Evolutionary conservation across 2,113 vertebrate species (phyloP).

Genomic region (Aphelocoma coerulescens): DNA sequence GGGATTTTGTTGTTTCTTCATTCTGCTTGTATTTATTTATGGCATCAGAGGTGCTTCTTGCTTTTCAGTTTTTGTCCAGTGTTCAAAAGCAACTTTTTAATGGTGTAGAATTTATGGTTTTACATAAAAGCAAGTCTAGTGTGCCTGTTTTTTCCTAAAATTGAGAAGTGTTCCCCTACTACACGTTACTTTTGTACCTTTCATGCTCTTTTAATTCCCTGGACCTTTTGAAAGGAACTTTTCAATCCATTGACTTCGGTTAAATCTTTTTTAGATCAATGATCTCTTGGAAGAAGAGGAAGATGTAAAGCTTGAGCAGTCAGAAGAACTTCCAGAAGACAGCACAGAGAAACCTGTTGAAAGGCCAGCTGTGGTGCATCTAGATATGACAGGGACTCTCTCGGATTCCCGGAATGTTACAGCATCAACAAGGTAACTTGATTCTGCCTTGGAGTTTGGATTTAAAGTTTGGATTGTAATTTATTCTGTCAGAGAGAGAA

Average conservation of each 20-base stretch:
- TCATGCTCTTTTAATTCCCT: not conserved
- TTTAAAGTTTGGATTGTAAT: not conserved
- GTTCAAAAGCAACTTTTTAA: not conserved
- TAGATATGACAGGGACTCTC: conserved; percentile 71
- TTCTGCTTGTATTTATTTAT: not conserved
- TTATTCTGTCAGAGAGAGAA: not conserved
- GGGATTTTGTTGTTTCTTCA: not conserved
- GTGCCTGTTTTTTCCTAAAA: not conserved
- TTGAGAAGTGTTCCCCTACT: not conserved
- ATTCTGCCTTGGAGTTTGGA: not conserved
- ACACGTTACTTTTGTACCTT: not conserved
- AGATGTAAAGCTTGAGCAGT: conserved; percentile 90
- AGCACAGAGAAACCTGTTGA: conserved; percentile 78
- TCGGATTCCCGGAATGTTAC: conserved; percentile 69
- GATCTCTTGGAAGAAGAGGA: conserved; percentile 90
- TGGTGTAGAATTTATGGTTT: not conserved
- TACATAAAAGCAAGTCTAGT: not conserved
- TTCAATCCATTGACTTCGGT: not conserved
- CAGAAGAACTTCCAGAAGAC: conserved; percentile 91
- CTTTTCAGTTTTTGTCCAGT: not conserved
- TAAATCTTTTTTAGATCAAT: conserved; percentile 79
- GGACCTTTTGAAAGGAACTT: not conserved
- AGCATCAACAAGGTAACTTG: conserved; percentile 75
- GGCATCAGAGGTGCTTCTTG: not conserved
- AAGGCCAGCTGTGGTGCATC: conserved; percentile 69